These are phyloP conservation scores for Limenitis arthemis DNA, from an alignment of 2,888 invertebrate genomes.

Conservation along the genomic window DNA sequence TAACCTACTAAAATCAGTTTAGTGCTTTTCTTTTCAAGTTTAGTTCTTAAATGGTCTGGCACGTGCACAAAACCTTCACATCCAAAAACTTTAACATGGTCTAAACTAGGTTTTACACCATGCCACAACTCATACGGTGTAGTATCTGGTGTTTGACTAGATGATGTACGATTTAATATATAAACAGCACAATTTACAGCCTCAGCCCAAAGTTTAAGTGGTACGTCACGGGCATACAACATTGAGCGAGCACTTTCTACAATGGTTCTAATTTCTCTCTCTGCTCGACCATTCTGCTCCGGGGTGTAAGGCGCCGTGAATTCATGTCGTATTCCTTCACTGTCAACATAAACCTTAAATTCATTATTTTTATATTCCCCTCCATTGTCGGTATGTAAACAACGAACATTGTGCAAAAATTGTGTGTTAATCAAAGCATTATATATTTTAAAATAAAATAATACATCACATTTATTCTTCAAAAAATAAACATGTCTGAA, in stretches of 20 bases:
- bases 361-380: conserved; percentile 22
- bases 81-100: conserved; percentile 24
- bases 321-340: conserved; percentile 30
- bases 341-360: conserved; percentile 23
- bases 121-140: conserved; percentile 29
- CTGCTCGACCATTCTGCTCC: conserved; percentile 33
- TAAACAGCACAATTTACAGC: conserved; percentile 32
- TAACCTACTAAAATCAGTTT: conserved; percentile 14
- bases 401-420: conserved; percentile 21
- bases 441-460: conserved; percentile 26
- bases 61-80: conserved; percentile 26
- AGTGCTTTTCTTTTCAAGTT: conserved; percentile 26
- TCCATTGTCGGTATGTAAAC: conserved; percentile 30
- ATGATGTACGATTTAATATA: conserved; percentile 31
- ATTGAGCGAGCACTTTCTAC: conserved; percentile 31
- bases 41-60: conserved; percentile 29
- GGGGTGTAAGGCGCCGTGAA: conserved; percentile 31
- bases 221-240: conserved; percentile 26
- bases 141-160: conserved; percentile 17
- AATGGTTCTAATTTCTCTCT: conserved; percentile 34
- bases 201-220: conserved; percentile 28
- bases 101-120: conserved; percentile 8
- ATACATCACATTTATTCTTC: conserved; percentile 28
- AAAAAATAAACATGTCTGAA: conserved; percentile 21
- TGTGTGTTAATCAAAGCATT: conserved; percentile 26